These are phyloP conservation scores for Biston stratarius DNA, from an alignment of 2,888 invertebrate genomes.

Conservation along the genomic window DNA sequence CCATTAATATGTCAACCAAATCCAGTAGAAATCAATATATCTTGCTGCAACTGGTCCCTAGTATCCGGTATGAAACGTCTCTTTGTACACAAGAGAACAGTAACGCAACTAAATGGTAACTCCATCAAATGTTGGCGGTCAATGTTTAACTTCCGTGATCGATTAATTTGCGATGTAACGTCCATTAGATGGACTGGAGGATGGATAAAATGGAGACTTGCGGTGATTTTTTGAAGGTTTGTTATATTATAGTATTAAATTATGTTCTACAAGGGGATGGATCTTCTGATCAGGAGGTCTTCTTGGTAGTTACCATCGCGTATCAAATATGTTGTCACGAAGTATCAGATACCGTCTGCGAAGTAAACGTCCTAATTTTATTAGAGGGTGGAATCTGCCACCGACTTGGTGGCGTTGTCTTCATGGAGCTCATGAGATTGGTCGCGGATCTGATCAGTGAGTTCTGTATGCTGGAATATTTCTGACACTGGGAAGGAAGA, in stretches of 20 bases:
- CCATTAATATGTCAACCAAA: background rate
- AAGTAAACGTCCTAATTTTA: no score
- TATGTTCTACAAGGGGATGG: no score
- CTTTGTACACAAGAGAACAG: constrained; percentile 23
- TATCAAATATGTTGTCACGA: no score
- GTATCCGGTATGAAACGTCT: constrained; percentile 1
- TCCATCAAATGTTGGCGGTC: constrained; percentile 46
- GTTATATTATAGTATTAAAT: background rate
- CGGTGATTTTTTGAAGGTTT: background rate
- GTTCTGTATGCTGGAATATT: no score
- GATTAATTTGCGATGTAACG: constrained; percentile 35
- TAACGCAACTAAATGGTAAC: constrained; percentile 42
- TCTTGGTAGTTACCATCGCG: no score
- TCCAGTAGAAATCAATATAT: background rate
- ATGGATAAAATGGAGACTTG: background rate
- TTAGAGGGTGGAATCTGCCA: no score
- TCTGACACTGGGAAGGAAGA: no score
- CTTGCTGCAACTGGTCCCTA: background rate
- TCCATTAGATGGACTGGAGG: constrained; percentile 26
- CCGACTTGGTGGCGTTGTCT: no score
- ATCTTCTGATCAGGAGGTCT: no score
- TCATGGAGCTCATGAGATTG: no score
- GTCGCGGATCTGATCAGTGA: no score
- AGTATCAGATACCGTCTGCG: no score
- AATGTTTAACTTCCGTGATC: constrained; percentile 46